These are phyloP conservation scores for Tiliacea aurago DNA, from an alignment of 2,888 invertebrate genomes.

Conservation along the genomic window DNA sequence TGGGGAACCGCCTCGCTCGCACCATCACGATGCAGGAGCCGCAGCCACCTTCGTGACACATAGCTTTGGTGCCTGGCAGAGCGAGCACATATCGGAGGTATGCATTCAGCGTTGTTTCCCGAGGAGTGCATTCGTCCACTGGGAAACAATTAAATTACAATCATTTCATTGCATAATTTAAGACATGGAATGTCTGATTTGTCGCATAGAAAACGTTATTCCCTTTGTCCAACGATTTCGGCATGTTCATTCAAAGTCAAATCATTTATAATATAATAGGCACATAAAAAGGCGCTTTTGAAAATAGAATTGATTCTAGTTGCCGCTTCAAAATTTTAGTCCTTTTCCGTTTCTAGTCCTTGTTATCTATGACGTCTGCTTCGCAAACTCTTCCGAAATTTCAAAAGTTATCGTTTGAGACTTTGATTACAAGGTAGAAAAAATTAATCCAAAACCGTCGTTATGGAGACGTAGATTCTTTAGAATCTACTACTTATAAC, in stretches of 20 bases:
- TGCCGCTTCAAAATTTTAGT: too few species aligned
- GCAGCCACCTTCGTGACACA: slow-evolving; percentile 86
- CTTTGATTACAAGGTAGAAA: too few species aligned
- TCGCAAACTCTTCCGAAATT: too few species aligned
- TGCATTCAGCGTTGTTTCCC: slow-evolving; percentile 91
- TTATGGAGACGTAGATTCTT: too few species aligned
- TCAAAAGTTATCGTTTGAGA: neutral
- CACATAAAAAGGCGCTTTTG: too few species aligned
- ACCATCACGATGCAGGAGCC: slow-evolving; percentile 84
- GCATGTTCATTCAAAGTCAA: neutral
- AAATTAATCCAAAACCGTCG: neutral
- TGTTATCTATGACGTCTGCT: neutral
- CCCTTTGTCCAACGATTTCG: neutral
- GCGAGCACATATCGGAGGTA: slow-evolving; percentile 91
- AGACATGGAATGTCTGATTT: neutral
- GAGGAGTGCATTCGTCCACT: slow-evolving; percentile 80
- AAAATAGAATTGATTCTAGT: too few species aligned
- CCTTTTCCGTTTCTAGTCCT: too few species aligned
- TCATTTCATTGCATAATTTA: neutral
- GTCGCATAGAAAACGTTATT: neutral
- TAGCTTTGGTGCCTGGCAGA: slow-evolving; percentile 92
- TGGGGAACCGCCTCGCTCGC: slow-evolving; percentile 76
- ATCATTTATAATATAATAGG: too few species aligned
- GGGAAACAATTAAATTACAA: neutral
- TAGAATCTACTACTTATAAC: neutral